These are phyloP conservation scores for Amphiprion percula DNA, from an alignment of 2,113 vertebrate species.

Conservation along the genomic window DNA sequence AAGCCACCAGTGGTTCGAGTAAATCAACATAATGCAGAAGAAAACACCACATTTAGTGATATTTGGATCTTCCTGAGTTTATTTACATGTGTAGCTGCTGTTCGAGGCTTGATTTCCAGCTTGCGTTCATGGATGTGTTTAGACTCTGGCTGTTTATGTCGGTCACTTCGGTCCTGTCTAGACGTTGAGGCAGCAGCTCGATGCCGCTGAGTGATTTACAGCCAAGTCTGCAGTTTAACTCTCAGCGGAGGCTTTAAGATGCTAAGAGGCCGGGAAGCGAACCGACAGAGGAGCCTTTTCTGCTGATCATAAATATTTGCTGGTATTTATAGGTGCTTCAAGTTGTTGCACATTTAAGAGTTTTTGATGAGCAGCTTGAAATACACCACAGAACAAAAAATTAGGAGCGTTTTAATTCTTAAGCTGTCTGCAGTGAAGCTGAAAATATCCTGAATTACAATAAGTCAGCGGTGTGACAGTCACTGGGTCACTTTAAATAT, in stretches of 20 bases:
- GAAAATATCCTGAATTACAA: too few relatives aligned
- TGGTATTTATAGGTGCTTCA: not conserved
- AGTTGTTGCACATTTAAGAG: too few relatives aligned
- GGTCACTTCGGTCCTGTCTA: not conserved
- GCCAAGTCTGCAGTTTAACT: conserved; percentile 9
- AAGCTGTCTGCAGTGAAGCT: too few relatives aligned
- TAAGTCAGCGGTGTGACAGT: too few relatives aligned
- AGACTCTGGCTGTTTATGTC: not conserved
- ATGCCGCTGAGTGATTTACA: conserved; percentile 8
- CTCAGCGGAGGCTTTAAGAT: not conserved
- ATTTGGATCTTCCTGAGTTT: not conserved
- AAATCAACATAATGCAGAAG: too few relatives aligned
- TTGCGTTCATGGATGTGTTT: not conserved
- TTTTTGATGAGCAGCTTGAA: too few relatives aligned
- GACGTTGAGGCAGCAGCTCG: conserved; percentile 11
- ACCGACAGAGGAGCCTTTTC: not conserved
- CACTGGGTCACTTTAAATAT: too few relatives aligned
- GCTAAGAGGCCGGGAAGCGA: not conserved
- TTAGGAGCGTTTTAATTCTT: too few relatives aligned
- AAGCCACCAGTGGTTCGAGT: too few relatives aligned
- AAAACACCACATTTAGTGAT: too few relatives aligned
- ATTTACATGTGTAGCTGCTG: not conserved
- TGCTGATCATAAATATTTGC: not conserved
- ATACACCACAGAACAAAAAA: too few relatives aligned
- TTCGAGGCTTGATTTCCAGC: not conserved